These are phyloP conservation scores for Drosophila nigrodunni DNA, from an alignment of 1,140 invertebrate genomes.

Conservation along the genomic window DNA sequence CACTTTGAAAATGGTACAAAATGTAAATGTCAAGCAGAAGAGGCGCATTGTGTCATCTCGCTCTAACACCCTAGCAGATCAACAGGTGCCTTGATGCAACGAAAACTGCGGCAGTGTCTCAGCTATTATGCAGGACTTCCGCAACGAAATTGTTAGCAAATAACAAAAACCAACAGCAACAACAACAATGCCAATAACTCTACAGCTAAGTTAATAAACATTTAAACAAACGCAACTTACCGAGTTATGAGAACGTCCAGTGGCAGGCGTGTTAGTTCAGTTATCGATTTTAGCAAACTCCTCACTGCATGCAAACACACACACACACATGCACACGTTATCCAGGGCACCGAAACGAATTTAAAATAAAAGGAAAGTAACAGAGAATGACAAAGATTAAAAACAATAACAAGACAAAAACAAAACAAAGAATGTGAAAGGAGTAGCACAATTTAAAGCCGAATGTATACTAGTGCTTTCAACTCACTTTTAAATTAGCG, in stretches of 20 bases:
- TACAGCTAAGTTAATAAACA: background rate
- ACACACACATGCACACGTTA: slow-evolving; percentile 3
- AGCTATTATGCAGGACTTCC: no score
- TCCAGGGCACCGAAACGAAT: background rate
- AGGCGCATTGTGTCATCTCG: no score
- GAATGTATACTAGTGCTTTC: background rate
- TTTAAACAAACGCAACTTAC: slow-evolving; percentile 42
- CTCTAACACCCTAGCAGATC: no score
- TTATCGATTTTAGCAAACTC: slow-evolving; percentile 68
- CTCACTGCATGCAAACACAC: slow-evolving; percentile 23
- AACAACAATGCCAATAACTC: background rate
- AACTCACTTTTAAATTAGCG: slow-evolving; percentile 27
- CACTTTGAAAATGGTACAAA: no score
- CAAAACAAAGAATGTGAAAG: slow-evolving; percentile 28
- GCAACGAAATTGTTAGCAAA: no score
- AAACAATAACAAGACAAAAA: background rate
- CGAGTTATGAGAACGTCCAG: slow-evolving; percentile 37
- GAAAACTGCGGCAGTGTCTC: no score
- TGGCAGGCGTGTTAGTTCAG: slow-evolving; percentile 32
- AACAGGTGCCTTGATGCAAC: no score
- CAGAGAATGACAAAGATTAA: slow-evolving; percentile 4
- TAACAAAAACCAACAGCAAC: background rate
- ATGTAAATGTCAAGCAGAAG: no score
- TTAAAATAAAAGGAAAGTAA: slow-evolving; percentile 14
- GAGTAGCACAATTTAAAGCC: background rate